A percentile compares a stretch with the other conserved stretches of the same genome.
These are phyloP conservation scores for Hoplostethus mediterraneus DNA, from an alignment of 2,797 vertebrate genomes.

Conservation along the genomic window DNA sequence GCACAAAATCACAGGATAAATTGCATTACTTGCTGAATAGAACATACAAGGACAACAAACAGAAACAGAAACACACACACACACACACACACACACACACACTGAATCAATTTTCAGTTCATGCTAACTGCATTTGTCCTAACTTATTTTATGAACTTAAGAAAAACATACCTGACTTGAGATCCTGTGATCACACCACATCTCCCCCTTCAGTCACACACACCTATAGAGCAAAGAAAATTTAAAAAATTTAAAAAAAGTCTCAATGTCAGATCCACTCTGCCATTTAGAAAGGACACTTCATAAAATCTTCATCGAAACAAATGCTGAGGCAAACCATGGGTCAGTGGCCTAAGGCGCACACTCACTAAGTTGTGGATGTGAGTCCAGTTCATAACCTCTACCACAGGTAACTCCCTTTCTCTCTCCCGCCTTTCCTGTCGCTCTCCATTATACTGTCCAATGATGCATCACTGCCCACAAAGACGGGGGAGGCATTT, in stretches of 20 bases:
- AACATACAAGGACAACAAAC: conserved; percentile 10
- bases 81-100: not conserved
- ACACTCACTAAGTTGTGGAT: not conserved
- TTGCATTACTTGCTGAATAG: not conserved
- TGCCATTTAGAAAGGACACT: not conserved
- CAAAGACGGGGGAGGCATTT: no score
- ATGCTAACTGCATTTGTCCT: no score
- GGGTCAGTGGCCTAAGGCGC: not conserved
- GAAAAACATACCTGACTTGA: conserved; percentile 59
- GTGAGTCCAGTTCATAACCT: conserved; percentile 15
- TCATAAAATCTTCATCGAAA: not conserved
- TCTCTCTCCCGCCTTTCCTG: conserved; percentile 10
- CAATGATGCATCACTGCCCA: no score
- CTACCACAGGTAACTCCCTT: conserved; percentile 19
- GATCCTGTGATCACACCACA: conserved; percentile 63
- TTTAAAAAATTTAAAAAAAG: no score
- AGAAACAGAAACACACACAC: conserved; percentile 5
- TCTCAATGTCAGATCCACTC: not conserved
- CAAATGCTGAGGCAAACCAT: conserved; percentile 1
- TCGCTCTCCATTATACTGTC: no score
- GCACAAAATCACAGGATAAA: conserved; percentile 24
- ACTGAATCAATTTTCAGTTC: not conserved
- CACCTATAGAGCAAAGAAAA: conserved; percentile 34
- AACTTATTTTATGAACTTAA: not conserved
- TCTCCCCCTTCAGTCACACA: conserved; percentile 43